Evolutionary conservation across 2,797 vertebrate genomes (phyloP).

Genomic region (Halcyon leucocephala): DNA sequence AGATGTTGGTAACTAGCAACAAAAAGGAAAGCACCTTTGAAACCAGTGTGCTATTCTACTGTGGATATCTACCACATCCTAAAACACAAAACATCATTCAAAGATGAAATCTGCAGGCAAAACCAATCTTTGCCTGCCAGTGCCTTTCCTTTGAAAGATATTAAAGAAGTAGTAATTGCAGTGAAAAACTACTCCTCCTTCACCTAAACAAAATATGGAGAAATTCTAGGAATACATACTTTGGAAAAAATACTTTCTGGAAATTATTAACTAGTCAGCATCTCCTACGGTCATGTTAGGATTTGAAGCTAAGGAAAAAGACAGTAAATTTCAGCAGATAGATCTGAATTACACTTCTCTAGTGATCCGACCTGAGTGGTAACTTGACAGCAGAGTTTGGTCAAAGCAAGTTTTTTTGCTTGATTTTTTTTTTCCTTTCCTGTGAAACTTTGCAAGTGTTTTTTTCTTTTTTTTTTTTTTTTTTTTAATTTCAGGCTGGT

Average conservation of each 20-base stretch:
- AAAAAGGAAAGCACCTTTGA: slow-evolving; percentile 45
- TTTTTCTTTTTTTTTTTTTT: background rate
- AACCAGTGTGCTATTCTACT: slow-evolving; percentile 6
- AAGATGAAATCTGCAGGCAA: slow-evolving; percentile 43
- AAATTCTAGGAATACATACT: background rate
- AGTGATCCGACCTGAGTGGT: background rate
- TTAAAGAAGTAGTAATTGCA: background rate
- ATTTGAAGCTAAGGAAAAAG: background rate
- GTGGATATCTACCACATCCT: slow-evolving; percentile 30
- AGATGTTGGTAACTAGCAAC: background rate
- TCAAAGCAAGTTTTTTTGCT: background rate
- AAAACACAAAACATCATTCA: slow-evolving; percentile 23
- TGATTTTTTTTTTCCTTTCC: slow-evolving; percentile 1
- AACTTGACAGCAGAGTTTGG: background rate
- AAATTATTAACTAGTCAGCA: background rate
- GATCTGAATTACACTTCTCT: background rate
- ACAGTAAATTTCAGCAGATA: background rate
- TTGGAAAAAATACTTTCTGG: background rate
- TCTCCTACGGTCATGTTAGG: background rate
- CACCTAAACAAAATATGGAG: background rate
- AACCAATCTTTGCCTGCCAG: slow-evolving; percentile 21
- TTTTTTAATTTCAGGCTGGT: background rate
- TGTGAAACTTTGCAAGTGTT: background rate
- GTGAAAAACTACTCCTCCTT: background rate
- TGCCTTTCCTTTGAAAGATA: slow-evolving; percentile 22